Conservation (phyloP, 2,113 vertebrate genomes). For the Dicentrarchus labrax region DNA sequence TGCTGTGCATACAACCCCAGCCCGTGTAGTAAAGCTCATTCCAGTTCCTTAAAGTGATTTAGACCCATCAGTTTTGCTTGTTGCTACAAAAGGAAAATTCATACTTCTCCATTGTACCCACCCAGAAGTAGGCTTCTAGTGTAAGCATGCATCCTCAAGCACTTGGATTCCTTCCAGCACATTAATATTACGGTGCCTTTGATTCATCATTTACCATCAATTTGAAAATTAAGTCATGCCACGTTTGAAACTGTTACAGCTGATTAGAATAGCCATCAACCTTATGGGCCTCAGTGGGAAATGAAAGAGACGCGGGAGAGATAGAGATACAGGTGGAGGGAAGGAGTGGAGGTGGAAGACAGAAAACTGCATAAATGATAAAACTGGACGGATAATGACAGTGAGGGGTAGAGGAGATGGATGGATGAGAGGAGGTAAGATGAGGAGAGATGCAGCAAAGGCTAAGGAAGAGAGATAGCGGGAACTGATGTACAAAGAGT, state of each 20-base stretch:
- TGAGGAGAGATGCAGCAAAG: not conserved
- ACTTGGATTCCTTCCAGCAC: constrained; percentile 29
- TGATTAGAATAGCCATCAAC: constrained; percentile 64
- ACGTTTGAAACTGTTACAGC: constrained; percentile 48
- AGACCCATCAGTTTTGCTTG: not conserved
- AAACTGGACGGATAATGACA: constrained; percentile 47
- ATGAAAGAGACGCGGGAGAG: constrained; percentile 19
- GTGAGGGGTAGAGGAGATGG: constrained; percentile 16
- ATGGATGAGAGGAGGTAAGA: constrained; percentile 16
- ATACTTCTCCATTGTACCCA: constrained; percentile 28
- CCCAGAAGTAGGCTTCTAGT: constrained; percentile 14
- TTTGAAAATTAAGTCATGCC: constrained; percentile 63
- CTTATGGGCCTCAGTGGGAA: constrained; percentile 32
- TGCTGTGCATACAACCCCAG: constrained; percentile 12
- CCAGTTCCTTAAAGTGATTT: constrained; percentile 10
- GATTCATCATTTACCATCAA: constrained; percentile 71
- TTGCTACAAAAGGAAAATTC: constrained; percentile 10
- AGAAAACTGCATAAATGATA: constrained; percentile 29
- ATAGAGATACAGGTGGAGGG: constrained; percentile 17
- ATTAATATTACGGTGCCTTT: constrained; percentile 50
- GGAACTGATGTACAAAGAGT: not conserved
- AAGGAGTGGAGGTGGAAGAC: constrained; percentile 1
- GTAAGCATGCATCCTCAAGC: constrained; percentile 36
- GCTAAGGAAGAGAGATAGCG: constrained; percentile 12
- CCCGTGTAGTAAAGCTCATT: constrained; percentile 21